phyloP scores from a whole-genome alignment of 2,888 invertebrate species.

The Eilema caniola region DNA sequence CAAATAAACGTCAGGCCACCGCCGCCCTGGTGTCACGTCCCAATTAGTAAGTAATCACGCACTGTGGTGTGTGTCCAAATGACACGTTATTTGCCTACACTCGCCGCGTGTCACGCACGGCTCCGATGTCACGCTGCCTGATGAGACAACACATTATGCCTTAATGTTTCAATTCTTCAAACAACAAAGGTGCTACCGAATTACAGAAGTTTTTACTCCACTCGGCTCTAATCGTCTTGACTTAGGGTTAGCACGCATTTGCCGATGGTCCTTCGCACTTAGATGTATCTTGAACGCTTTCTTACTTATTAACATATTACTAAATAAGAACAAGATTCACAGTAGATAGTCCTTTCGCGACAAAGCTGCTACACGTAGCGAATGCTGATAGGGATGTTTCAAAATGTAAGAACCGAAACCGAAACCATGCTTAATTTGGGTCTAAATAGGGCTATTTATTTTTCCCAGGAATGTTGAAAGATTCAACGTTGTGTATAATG shows the following conservation, averaged over 20 bases:
- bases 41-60: constrained; percentile 39
- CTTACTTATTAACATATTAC: too few relatives aligned
- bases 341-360: too few relatives aligned
- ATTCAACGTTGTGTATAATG: not conserved
- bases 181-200: not conserved
- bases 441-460: too few relatives aligned
- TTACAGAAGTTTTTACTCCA: not conserved
- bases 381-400: too few relatives aligned
- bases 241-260: too few relatives aligned
- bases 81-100: constrained; percentile 21
- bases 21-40: constrained; percentile 30
- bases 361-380: too few relatives aligned
- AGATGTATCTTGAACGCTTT: too few relatives aligned
- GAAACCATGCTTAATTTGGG: too few relatives aligned
- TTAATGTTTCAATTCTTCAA: constrained; percentile 20
- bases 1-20: constrained; percentile 12
- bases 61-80: constrained; percentile 29
- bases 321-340: too few relatives aligned
- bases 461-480: not conserved
- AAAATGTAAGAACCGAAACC: too few relatives aligned
- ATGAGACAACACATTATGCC: constrained; percentile 20
- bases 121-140: constrained; percentile 17
- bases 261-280: too few relatives aligned
- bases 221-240: not conserved
- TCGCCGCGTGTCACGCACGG: constrained; percentile 20